Conservation (phyloP, 2,888 invertebrate species). For the Lapara coniferarum region DNA sequence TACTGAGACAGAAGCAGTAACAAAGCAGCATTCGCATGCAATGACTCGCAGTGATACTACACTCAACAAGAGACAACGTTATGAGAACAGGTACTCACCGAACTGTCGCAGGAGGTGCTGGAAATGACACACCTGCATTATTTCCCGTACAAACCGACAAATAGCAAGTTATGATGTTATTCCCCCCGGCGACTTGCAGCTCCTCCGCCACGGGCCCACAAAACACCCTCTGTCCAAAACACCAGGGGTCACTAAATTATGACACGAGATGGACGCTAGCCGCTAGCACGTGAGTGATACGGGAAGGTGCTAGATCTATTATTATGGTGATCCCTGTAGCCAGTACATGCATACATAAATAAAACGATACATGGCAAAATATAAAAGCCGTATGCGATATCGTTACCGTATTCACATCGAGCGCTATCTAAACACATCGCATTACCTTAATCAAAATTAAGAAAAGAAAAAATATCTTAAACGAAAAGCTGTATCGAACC, state of each 20-base stretch:
- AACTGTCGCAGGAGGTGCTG: conserved; percentile 82
- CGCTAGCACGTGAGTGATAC: conserved; percentile 56
- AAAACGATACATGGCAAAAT: conserved; percentile 59
- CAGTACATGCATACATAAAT: conserved; percentile 72
- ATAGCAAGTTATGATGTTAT: conserved; percentile 68
- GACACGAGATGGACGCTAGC: conserved; percentile 59
- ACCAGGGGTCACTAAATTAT: conserved; percentile 72
- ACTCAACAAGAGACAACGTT: conserved; percentile 22
- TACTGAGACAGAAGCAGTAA: conserved; percentile 28
- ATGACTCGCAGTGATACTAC: conserved; percentile 26
- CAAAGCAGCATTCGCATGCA: conserved; percentile 33
- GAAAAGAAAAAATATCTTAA: conserved; percentile 48
- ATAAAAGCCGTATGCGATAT: conserved; percentile 71
- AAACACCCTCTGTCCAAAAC: conserved; percentile 81
- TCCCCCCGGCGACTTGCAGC: conserved; percentile 61
- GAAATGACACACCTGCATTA: conserved; percentile 85
- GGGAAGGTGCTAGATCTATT: conserved; percentile 48
- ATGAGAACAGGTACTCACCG: conserved; percentile 68
- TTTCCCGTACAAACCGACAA: conserved; percentile 71
- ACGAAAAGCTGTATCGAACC: conserved; percentile 51
- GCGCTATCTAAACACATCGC: conserved; percentile 72
- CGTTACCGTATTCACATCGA: conserved; percentile 63
- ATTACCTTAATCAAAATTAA: conserved; percentile 53
- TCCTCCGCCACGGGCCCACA: conserved; percentile 62
- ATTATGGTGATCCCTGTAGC: conserved; percentile 60